These are phyloP conservation scores for Eupithecia tripunctaria DNA, from an alignment of 2,888 invertebrate genomes.

Conservation along the genomic window DNA sequence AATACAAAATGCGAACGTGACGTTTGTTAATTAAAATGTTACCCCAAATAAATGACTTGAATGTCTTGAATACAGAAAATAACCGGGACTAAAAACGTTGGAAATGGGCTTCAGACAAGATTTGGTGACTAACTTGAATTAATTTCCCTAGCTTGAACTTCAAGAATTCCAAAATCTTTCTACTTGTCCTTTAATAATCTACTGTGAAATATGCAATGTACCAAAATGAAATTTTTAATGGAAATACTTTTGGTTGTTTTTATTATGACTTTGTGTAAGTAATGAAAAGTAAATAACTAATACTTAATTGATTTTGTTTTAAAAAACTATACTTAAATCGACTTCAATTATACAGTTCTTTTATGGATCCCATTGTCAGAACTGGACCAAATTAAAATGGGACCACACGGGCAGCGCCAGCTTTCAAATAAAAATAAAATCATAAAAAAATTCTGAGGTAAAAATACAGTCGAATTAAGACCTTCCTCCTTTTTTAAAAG, in stretches of 20 bases:
- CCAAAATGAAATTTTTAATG: not conserved
- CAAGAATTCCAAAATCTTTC: not conserved
- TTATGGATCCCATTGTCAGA: no score
- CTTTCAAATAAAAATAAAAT: not conserved
- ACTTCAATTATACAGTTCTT: no score
- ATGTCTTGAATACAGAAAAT: not conserved
- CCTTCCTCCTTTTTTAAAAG: no score
- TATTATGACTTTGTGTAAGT: no score
- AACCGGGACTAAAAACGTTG: not conserved
- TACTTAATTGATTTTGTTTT: no score
- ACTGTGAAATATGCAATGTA: not conserved
- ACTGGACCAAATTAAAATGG: no score
- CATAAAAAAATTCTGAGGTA: no score
- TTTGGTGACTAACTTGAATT: not conserved
- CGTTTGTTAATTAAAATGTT: not conserved
- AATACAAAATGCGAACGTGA: not conserved
- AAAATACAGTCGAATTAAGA: no score
- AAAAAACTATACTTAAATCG: no score
- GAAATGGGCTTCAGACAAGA: not conserved
- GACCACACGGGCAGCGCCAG: no score
- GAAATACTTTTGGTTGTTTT: no score
- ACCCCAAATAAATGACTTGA: not conserved
- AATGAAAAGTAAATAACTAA: no score
- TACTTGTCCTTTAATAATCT: not conserved
- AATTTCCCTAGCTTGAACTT: not conserved